Evolutionary conservation across 2,888 invertebrate genomes (phyloP).

Genomic region (Amphipoea oculea): DNA sequence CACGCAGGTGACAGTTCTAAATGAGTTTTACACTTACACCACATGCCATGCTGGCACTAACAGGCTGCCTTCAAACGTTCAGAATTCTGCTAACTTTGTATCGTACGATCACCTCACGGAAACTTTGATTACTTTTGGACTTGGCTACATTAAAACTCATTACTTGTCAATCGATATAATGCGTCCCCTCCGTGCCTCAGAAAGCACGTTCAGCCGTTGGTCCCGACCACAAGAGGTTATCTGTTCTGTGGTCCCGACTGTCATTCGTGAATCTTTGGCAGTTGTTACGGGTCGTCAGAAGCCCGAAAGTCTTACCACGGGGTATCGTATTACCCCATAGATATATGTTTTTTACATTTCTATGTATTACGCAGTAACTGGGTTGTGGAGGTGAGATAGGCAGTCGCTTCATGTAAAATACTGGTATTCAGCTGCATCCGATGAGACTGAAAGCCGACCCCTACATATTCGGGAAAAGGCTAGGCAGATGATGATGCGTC

Average conservation of each 20-base stretch:
- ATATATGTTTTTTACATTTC: too few species aligned
- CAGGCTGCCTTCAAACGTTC: conserved; percentile 22
- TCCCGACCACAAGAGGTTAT: neutral
- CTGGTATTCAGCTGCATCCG: too few species aligned
- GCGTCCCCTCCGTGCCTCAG: neutral
- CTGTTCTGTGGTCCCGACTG: neutral
- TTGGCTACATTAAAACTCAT: neutral
- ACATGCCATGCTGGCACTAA: conserved; percentile 18
- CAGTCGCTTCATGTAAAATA: too few species aligned
- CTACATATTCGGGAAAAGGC: too few species aligned
- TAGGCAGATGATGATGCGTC: neutral
- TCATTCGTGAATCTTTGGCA: neutral
- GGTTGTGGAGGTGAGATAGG: too few species aligned
- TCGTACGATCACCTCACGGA: neutral
- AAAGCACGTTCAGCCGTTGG: neutral
- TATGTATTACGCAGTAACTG: too few species aligned
- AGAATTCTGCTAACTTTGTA: neutral
- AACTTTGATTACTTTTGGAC: neutral
- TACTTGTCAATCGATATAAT: neutral
- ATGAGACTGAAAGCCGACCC: too few species aligned
- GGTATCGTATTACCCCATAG: too few species aligned
- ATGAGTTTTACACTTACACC: conserved; percentile 65
- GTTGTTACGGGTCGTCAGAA: neutral
- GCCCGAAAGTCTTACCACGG: neutral
- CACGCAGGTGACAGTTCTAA: conserved; percentile 66